These are phyloP conservation scores for Canis aureus DNA, from an alignment of 2,113 vertebrate genomes.

Conservation along the genomic window DNA sequence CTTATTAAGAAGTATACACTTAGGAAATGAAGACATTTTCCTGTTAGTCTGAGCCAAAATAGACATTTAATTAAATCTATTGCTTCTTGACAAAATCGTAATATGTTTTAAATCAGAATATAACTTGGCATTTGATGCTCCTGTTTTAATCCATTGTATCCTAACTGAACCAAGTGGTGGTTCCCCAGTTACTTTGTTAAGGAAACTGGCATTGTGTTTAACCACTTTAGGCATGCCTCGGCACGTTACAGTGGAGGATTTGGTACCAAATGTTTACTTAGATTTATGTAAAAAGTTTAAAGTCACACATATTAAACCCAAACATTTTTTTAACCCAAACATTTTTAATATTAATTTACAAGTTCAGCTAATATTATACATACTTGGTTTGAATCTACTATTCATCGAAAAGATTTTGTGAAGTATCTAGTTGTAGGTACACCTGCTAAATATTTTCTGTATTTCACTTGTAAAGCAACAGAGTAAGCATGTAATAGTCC, in stretches of 20 bases:
- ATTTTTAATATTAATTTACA: not conserved
- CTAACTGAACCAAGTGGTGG: not conserved
- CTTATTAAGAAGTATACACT: conserved; percentile 37
- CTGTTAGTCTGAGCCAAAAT: not conserved
- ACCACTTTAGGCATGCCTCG: not conserved
- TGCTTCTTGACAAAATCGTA: conserved; percentile 49
- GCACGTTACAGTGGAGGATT: not conserved
- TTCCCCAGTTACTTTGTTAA: not conserved
- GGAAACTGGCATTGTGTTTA: not conserved
- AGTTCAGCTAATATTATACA: not conserved
- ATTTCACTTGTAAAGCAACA: conserved; percentile 24
- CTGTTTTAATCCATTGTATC: not conserved
- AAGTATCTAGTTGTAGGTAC: not conserved
- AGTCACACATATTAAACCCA: not conserved
- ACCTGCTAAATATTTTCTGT: conserved; percentile 28
- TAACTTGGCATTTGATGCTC: not conserved
- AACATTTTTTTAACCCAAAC: not conserved
- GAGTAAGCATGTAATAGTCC: not conserved
- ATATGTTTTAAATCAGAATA: conserved; percentile 41
- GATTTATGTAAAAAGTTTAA: conserved; percentile 38
- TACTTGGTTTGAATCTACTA: conserved; percentile 32
- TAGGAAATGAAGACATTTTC: conserved; percentile 47
- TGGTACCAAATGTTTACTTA: conserved; percentile 16
- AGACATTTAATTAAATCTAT: not conserved
- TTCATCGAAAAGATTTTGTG: conserved; percentile 49